Conservation (phyloP, 2,113 vertebrate species). For the Charina bottae region DNA sequence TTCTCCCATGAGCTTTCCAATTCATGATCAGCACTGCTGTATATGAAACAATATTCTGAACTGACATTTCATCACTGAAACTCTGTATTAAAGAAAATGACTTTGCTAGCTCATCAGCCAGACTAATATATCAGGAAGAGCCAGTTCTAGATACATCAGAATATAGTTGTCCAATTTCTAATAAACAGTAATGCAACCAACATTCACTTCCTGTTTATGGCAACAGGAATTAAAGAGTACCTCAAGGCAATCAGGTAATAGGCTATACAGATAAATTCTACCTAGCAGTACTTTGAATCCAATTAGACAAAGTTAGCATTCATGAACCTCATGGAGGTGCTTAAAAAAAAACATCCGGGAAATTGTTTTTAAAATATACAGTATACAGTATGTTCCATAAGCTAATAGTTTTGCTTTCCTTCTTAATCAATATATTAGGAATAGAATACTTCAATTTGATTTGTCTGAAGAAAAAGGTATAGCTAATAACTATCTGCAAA, state of each 20-base stretch:
- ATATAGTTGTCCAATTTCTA: background rate
- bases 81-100: background rate
- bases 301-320: background rate
- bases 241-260: background rate
- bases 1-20: background rate
- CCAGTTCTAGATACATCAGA: background rate
- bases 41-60: constrained; percentile 1
- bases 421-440: no score
- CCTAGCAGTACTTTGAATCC: background rate
- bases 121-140: background rate
- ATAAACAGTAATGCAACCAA: background rate
- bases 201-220: background rate
- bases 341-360: no score
- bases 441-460: no score
- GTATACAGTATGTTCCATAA: no score
- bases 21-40: background rate
- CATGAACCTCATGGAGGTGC: background rate
- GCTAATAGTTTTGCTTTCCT: no score
- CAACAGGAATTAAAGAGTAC: background rate
- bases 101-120: background rate
- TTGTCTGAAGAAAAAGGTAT: no score
- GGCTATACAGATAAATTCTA: background rate
- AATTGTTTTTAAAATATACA: no score
- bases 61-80: background rate
- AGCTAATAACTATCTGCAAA: no score